Base-by-base conservation (phyloP, 1,140 invertebrate genomes). In the Idris sp. region DNA sequence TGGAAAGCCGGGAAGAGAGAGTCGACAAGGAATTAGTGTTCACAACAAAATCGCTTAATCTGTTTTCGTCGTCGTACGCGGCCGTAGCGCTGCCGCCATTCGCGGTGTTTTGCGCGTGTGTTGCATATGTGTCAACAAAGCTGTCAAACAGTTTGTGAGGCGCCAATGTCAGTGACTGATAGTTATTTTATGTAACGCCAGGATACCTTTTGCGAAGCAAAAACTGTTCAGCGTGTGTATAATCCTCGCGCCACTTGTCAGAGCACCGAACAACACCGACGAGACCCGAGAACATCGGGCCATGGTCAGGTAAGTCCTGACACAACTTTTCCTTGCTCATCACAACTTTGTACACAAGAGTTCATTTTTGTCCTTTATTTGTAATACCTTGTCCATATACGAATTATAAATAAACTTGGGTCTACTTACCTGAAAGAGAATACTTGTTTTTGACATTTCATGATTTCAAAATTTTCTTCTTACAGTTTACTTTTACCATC, bases 11-110 rank as follows among this genome's bases (percentile, higher is more conserved):
- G 80, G 80, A 83, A 83, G 75, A 82, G 79, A 81, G 58, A 82
- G 78, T 69, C 43, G 64, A 61, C 40, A 76, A 71, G 62, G 74
- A 65, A 88, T 86, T 86, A 85, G 79, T 86, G 85, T 88, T 82
- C 87, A 88, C 86, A 89, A 89, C 86, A 89, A 89, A 89, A 88
- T 88, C 87, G 88, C 87, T 88, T 88, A 89, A 88, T 87, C 85
- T 85, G 80, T 84, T 85, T 84, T 85, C 85, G 85, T 81, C 85
- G 84, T 83, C 84, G 84, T 86, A 74, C 80, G 81, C 80, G 40
- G 79, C 78, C 79, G 83, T 74, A 81, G 69, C 77, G 77, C 72
- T 31, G 38, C 25, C 71, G 76, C 74, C 71, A 77, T 78, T 77
- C 79, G 78, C 71, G 80, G 72, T 65, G 74, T 18, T 59, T 28